Evolutionary conservation across 2,113 vertebrate species (phyloP), one percentile per base, ranked within the genome.

Genomic region (Pomatostomus ruficeps): DNA sequence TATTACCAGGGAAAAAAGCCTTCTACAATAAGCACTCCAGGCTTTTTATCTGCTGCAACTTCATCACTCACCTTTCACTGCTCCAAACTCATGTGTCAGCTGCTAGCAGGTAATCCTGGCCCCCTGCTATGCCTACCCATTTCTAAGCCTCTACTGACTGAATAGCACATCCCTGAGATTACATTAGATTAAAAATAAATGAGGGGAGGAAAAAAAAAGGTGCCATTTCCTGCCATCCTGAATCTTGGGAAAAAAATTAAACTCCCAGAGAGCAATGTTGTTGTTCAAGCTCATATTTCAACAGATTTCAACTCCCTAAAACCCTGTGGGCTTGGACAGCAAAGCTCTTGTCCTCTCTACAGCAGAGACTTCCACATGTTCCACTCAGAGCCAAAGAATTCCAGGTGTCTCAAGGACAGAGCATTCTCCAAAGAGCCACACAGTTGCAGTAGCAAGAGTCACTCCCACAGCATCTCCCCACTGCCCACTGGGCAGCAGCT

Each of bases 381-480:
- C 43, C 22, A 22, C 28, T 78, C 23, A 59, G 16, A 74, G 33
- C 22, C 12, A 29, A 81, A 57, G n/a, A 70, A 40, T 23, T 63
- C 3, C 8, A 3, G 48, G 17, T 25, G 14, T 36, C 31, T 51
- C 9, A 51, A 48, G 15, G 14, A 61, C 36, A 77, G 3, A 14
- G 0, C 36, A 62, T 12, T 24, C 40, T 57, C 42, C 20, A 12
- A n/a, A 28, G 0, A 68, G 26, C 20, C 65, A 23, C 11, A 13
- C 3, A 73, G 22, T 21, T 54, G 1, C 0, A 38, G 33, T 1
- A 29, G 26, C 7, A 26, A 1, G 11, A 6, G 13, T 76, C 45
- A 36, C 3, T 35, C 33, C 22, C 12, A 2, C 21, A 45, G 70
- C 45, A 89, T 25, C 46, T 75, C 48, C n/a, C 14, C 7, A 10